These are phyloP conservation scores for Pantala flavescens DNA, from an alignment of 1,140 invertebrate genomes.

Conservation along the genomic window DNA sequence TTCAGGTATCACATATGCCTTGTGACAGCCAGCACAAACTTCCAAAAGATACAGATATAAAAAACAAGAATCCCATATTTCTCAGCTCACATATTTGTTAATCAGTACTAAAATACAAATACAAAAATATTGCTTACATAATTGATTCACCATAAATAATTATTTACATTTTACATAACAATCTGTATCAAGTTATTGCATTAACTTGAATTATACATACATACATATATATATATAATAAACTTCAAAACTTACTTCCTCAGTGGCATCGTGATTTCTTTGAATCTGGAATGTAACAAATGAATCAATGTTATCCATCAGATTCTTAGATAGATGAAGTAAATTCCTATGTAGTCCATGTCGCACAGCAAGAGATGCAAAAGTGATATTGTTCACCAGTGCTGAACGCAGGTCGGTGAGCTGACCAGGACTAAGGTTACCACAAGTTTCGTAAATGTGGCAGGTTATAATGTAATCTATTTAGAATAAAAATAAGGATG, in stretches of 20 bases:
- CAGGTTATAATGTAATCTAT: constrained; percentile 81
- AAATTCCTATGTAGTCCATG: constrained; percentile 67
- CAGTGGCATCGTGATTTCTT: constrained; percentile 51
- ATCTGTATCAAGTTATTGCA: too few species aligned
- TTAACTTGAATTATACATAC: too few species aligned
- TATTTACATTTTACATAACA: too few species aligned
- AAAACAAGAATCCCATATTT: too few species aligned
- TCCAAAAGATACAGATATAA: too few species aligned
- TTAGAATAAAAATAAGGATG: constrained; percentile 18
- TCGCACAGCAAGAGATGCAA: constrained; percentile 80
- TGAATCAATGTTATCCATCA: constrained; percentile 58
- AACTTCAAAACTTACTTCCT: constrained; percentile 38
- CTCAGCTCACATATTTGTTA: too few species aligned
- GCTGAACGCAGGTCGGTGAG: constrained; percentile 87
- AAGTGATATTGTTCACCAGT: constrained; percentile 90
- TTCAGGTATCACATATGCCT: too few species aligned
- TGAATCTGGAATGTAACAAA: constrained; percentile 73
- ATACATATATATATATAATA: too few species aligned
- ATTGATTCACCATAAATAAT: too few species aligned
- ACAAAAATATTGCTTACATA: too few species aligned
- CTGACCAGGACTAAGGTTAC: constrained; percentile 61
- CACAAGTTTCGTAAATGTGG: constrained; percentile 68
- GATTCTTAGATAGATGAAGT: constrained; percentile 45
- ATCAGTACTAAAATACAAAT: too few species aligned
- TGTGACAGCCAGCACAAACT: too few species aligned